These are phyloP conservation scores for Thalassarche chlororhynchos DNA, from an alignment of 2,113 vertebrate species.

Conservation along the genomic window DNA sequence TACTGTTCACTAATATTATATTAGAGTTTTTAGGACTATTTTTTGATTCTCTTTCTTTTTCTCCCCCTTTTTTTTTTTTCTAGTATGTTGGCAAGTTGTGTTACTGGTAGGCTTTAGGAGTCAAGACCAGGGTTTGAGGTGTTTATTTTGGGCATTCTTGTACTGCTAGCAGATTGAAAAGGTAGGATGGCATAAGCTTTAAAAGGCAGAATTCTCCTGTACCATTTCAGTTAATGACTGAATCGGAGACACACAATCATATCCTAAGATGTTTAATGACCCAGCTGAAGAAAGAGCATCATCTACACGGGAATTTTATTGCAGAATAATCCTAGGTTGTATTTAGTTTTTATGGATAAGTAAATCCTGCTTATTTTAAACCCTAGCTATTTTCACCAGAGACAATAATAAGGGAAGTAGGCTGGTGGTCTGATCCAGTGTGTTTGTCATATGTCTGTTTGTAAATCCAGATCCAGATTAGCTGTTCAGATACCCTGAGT, in stretches of 20 bases:
- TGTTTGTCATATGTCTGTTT: not conserved
- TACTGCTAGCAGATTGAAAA: not conserved
- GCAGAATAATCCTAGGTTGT: not conserved
- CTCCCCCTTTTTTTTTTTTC: not conserved
- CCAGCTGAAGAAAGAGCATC: not conserved
- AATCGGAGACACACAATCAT: not conserved
- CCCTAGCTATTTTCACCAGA: not conserved
- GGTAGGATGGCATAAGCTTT: not conserved
- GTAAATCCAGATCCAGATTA: not conserved
- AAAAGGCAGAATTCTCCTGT: not conserved
- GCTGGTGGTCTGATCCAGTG: not conserved
- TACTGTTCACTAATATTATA: accelerated
- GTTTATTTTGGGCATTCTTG: not conserved
- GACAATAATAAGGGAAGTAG: not conserved
- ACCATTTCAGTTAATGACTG: not conserved
- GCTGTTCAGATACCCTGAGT: not conserved
- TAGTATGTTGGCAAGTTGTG: not conserved
- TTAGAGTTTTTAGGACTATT: not conserved
- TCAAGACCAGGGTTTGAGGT: not conserved
- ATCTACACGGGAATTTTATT: not conserved
- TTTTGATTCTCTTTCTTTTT: not conserved
- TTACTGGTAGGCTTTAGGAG: not conserved
- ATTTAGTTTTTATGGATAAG: not conserved
- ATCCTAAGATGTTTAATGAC: not conserved
- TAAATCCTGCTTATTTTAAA: not conserved